These are phyloP conservation scores for Hemiprocne comata DNA, from an alignment of 2,113 vertebrate species.

Conservation along the genomic window DNA sequence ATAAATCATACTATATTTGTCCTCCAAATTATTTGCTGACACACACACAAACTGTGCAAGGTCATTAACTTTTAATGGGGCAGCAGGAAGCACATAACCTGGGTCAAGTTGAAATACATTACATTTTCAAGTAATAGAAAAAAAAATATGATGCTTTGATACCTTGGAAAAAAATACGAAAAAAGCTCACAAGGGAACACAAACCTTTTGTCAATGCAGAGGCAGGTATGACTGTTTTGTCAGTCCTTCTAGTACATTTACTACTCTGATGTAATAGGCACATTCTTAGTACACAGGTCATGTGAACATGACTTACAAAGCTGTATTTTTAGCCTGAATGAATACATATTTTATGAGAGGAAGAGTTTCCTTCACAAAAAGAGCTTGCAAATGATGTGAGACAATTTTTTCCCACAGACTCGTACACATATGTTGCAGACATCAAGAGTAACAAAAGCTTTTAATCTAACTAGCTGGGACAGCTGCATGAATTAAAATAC, in stretches of 20 bases:
- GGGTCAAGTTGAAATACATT: neutral
- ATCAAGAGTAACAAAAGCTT: constrained; percentile 28
- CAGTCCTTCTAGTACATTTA: neutral
- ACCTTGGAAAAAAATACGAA: neutral
- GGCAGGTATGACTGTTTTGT: constrained; percentile 42
- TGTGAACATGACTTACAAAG: constrained; percentile 64
- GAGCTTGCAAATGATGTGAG: constrained; percentile 46
- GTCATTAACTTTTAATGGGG: neutral
- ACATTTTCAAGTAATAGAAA: neutral
- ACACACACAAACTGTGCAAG: neutral
- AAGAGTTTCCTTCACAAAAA: constrained; percentile 55
- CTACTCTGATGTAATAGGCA: neutral
- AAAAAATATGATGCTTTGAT: fast-evolving
- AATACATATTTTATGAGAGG: constrained; percentile 52
- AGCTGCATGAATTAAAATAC: neutral
- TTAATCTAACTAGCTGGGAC: neutral
- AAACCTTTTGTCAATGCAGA: neutral
- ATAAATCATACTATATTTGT: neutral
- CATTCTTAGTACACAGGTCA: constrained; percentile 64
- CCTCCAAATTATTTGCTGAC: constrained; percentile 16
- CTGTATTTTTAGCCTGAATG: constrained; percentile 63
- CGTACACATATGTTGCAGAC: constrained; percentile 28
- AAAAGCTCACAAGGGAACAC: neutral
- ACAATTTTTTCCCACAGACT: constrained; percentile 64
- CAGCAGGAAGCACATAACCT: neutral